Base-by-base conservation (phyloP, 2,113 vertebrate genomes). In the Chloropsis hardwickii region DNA sequence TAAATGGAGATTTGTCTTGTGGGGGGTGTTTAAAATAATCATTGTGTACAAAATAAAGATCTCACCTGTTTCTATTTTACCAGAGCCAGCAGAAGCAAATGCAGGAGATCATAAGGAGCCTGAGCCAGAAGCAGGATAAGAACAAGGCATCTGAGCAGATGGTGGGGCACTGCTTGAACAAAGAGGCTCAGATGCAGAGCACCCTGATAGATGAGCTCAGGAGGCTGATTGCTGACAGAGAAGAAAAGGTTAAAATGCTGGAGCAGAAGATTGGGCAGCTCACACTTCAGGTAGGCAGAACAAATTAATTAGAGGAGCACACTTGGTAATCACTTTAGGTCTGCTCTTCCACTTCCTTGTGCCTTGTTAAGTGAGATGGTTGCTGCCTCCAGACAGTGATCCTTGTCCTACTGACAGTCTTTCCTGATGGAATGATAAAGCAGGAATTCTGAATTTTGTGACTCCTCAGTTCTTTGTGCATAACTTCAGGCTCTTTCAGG, bases 11-110 rank as follows among this genome's bases (percentile, higher is more conserved):
- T 57, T 71, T 76, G 16, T 53, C 23, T 51, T 28, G 35, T 10
- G 7, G 8, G 9, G 8, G 15, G 11, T 9, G 9, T 4, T n/a
- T 7, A 45, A 48, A 51, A 44, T 45, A 33, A 66, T 48, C 6
- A 5, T 12, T 39, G 5, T 57, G 24, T 42, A 22, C 19, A 29
- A 37, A 83, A 64, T 17, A 15, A 71, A 66, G 12, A 8, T 42
- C 35, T 86, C 79, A 14, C 33, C 65, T n/a, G 20, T 67, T 92
- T 71, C 45, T 76, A 0, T 86, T 92, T 93, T n/a, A 28, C 44
- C 97, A 99, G 99, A 98, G 96, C 83, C 99, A 99, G 92, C 98
- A 99, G 95, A 98, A 97, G 42, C 98, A 98, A 96, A 98, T 99
- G 84, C 99, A 99, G 95, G 98, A 98, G 45, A 94, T 98, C 44